Evolutionary conservation across 2,888 invertebrate species (phyloP).

Genomic region (Cataglyphis altisquamis): DNA sequence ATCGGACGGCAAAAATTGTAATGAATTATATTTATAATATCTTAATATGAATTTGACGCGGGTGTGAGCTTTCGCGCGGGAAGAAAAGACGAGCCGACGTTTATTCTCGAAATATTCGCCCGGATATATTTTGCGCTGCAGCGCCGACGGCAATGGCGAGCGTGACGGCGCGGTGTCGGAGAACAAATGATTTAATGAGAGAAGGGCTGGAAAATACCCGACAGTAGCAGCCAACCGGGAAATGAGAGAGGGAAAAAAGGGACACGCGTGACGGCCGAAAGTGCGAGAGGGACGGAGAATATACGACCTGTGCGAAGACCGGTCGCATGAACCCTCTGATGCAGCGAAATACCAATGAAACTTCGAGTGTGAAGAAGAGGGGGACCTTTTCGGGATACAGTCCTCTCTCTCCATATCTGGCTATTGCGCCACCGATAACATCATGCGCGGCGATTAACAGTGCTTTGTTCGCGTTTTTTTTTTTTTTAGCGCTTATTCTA

Average conservation of each 20-base stretch:
- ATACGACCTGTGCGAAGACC: conserved; percentile 54
- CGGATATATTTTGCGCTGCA: conserved; percentile 56
- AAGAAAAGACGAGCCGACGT: conserved; percentile 55
- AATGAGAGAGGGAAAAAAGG: conserved; percentile 68
- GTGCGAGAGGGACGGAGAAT: conserved; percentile 42
- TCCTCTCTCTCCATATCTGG: neutral
- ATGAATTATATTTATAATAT: conserved; percentile 42
- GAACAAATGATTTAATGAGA: conserved; percentile 83
- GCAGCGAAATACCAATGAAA: conserved; percentile 61
- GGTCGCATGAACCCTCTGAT: conserved; percentile 39
- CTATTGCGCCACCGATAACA: conserved; percentile 14
- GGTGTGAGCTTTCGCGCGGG: conserved; percentile 24
- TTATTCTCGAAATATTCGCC: conserved; percentile 58
- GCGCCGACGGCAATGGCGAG: conserved; percentile 46
- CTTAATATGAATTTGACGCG: conserved; percentile 44
- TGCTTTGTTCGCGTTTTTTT: neutral
- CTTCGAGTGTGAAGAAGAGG: conserved; percentile 19
- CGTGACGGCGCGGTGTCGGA: conserved; percentile 68
- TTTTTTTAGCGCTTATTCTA: conserved; percentile 4
- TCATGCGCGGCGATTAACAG: conserved; percentile 26
- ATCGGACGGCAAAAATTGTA: conserved; percentile 42
- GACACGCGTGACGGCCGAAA: conserved; percentile 55
- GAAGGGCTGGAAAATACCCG: conserved; percentile 79
- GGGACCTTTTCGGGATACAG: conserved; percentile 48
- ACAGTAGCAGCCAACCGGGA: conserved; percentile 80